These are phyloP conservation scores for Eulemur albifrons DNA, from an alignment of 2,797 vertebrate species.

Conservation along the genomic window DNA sequence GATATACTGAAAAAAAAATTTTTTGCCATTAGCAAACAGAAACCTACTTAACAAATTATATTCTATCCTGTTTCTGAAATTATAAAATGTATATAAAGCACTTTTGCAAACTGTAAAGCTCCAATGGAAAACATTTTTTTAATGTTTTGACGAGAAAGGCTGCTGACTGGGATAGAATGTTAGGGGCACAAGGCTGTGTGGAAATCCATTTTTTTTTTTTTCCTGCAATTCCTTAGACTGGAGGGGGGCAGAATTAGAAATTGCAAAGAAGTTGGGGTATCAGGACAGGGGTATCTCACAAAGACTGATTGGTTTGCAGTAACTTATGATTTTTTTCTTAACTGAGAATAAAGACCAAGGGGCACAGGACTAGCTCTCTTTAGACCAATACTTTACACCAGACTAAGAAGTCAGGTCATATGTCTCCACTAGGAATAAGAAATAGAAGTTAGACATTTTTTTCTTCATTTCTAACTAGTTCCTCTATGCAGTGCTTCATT, in stretches of 20 bases:
- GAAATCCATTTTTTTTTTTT: background rate
- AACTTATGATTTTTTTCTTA: background rate
- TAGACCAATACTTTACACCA: background rate
- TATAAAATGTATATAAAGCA: conserved; percentile 52
- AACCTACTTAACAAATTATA: conserved; percentile 17
- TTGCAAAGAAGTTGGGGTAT: background rate
- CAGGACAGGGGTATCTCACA: background rate
- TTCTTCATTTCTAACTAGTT: background rate
- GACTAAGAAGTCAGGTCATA: background rate
- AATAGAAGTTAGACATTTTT: background rate
- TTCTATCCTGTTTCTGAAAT: conserved; percentile 43
- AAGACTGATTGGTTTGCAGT: background rate
- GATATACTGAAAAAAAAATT: background rate
- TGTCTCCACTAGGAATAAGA: background rate
- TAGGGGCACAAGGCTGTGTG: background rate
- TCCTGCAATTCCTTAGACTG: background rate
- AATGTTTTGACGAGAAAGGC: conserved; percentile 49
- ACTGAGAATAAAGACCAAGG: conserved; percentile 2
- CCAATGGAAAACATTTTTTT: background rate
- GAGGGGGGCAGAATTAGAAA: background rate
- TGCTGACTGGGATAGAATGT: background rate
- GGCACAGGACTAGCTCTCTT: background rate
- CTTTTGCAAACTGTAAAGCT: conserved; percentile 56
- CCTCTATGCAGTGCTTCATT: background rate
- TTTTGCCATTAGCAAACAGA: conserved; percentile 26